Base-by-base conservation (phyloP, 1,140 invertebrate genomes). In the Telenomus remus region DNA sequence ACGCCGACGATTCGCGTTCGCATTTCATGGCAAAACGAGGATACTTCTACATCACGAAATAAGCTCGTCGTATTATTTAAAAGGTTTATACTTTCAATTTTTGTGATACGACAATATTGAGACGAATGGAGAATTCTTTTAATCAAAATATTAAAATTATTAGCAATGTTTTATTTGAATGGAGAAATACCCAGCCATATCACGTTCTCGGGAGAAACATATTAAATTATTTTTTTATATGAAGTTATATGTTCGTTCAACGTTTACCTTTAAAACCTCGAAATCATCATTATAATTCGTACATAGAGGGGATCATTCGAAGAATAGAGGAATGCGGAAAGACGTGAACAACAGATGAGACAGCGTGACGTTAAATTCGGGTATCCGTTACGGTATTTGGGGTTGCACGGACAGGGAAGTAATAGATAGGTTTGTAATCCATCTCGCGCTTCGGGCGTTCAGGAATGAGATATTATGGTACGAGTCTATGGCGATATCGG, bases 351-450 rank as follows among this genome's bases (percentile, higher is more conserved):
- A 60, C 43, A 60, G 60, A 66, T 47, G 65, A 72, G 59, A 78
- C 76, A 60, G 39, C 66, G 60, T 70, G 74, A 77, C 71, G 79
- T 81, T 82, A 77, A 80, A 77, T 80, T 80, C 64, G 78, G 76
- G 70, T 76, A 76, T 82, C 73, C 77, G 79, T 76, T 60, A 69
- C 50, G 39, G 50, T 65, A 70, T 79, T 76, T 73, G 70, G 63
- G 70, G 71, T 74, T 64, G 71, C 63, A 63, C 74, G 84, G 84
- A 85, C 83, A 86, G 84, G 82, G 78, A 83, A 86, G 85, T 87
- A 87, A 88, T 86, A 87, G 85, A 88, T 87, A 87, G 87, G 86
- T 88, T 88, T 88, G 86, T 88, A 88, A 88, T 88, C 85, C 85
- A 86, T 86, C 82, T 80, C 80, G 77, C 79, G 86, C 87, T 87